Evolutionary conservation across 2,113 vertebrate genomes (phyloP).

Genomic region (Hucho hucho): DNA sequence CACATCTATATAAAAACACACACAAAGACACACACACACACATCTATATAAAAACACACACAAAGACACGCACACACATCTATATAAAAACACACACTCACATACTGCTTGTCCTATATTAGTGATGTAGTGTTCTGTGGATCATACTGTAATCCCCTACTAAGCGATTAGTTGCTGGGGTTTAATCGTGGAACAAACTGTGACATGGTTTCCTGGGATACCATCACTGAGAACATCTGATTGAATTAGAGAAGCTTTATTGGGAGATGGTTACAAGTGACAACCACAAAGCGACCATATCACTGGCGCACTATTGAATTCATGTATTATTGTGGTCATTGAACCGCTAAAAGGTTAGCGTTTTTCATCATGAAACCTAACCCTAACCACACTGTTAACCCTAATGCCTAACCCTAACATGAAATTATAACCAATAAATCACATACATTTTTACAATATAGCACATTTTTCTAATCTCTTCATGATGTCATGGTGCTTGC

Average conservation of each 20-base stretch:
- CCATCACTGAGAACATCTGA: neutral
- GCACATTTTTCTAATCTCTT: too few species aligned
- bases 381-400: too few species aligned
- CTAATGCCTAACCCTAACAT: too few species aligned
- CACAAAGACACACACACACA: neutral
- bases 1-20: neutral
- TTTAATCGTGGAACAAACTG: neutral
- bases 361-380: too few species aligned
- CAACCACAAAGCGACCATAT: neutral
- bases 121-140: too few species aligned
- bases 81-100: neutral
- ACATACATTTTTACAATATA: too few species aligned
- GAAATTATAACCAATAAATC: too few species aligned
- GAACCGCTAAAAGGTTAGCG: too few species aligned
- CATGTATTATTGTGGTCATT: neutral
- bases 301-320: neutral
- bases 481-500: too few species aligned
- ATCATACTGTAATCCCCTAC: too few species aligned
- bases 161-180: neutral
- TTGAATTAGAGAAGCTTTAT: constrained; percentile 8
- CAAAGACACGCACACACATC: neutral
- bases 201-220: neutral
- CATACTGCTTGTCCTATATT: neutral
- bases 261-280: neutral
- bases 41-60: neutral